These are phyloP conservation scores for Lophotriccus pileatus DNA, from an alignment of 2,797 vertebrate species.

Conservation along the genomic window DNA sequence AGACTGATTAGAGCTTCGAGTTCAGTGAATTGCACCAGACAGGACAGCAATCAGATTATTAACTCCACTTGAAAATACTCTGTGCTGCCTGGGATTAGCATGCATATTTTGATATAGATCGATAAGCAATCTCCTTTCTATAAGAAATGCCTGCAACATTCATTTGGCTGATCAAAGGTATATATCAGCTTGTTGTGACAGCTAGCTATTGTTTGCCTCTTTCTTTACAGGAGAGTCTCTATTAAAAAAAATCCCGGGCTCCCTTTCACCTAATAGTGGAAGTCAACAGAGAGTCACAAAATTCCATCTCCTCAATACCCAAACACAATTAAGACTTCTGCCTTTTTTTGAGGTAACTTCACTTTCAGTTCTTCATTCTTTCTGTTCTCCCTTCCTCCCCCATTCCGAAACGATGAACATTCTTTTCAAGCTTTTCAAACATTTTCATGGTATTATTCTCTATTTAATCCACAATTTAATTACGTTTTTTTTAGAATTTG, in stretches of 20 bases:
- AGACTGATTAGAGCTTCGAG: conserved; percentile 99
- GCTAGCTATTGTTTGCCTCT: conserved; percentile 93
- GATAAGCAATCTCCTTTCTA: conserved; percentile 99
- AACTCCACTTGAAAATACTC: conserved; percentile 99
- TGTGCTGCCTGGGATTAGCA: conserved; percentile 93
- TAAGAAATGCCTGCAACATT: conserved; percentile 99
- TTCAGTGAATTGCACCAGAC: conserved; percentile 99
- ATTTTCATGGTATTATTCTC: neutral
- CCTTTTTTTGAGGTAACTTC: conserved; percentile 76
- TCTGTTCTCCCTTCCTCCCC: neutral
- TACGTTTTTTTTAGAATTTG: no score
- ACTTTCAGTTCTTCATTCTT: conserved; percentile 72
- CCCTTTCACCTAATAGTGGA: conserved; percentile 87
- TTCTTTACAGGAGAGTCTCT: conserved; percentile 85
- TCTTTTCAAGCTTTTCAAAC: neutral
- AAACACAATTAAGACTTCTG: conserved; percentile 84
- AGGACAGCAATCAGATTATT: conserved; percentile 99
- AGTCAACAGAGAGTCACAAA: conserved; percentile 91
- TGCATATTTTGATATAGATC: conserved; percentile 99
- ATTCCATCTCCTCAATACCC: conserved; percentile 86
- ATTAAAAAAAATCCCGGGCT: conserved; percentile 78
- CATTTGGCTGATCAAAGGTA: conserved; percentile 99
- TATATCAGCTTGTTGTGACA: conserved; percentile 91
- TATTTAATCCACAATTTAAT: neutral
- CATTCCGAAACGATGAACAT: neutral